Base-by-base conservation (phyloP, 2,113 vertebrate species). In the Sisor rabdophorus region DNA sequence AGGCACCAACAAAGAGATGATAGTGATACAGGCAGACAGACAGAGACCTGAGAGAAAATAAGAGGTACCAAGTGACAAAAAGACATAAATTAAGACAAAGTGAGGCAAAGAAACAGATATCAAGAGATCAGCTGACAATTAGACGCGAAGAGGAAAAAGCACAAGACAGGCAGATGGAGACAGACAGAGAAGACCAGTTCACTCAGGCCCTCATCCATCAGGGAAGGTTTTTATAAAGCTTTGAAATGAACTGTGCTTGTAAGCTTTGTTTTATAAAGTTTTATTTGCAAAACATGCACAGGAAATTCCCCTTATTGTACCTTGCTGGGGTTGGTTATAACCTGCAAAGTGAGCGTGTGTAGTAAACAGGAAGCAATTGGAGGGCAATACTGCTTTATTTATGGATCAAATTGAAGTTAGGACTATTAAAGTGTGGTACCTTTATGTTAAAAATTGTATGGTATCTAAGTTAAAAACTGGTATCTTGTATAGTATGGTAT, bases 141-240 rank as follows among this genome's bases (percentile, higher is more conserved):
- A 67, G 61, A 64, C 26, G 71, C 16, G 30, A n/a, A 67, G 68
- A 30, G 44, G 63, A 56, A 36, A 76, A 50, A 20, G n/a, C 32
- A 36, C 32, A 6, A 28, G 60, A 64, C n/a, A 69, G 26, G 50
- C 58, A 61, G 13, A 26, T 55, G 15, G 50, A 28, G 64, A 61
- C 40, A 79, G 50, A 32, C 11, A 28, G 2, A 19, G 32, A 20
- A 30, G 47, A 28, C 7, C 8, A 36, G 32, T 36, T 6, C 32
- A 2, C 2, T n/a, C n/a, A n/a, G n/a, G n/a, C n/a, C 9, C 61
- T 11, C 36, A 15, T 15, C 4, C 3, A 8, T 20, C 61, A 44
- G 20, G 2, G 10, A 15, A 22, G 61, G 13, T 3, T 1, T 16
- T 67, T n/a, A 47, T 24, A 13, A 9, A 1, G n/a, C 11, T 48